These are phyloP conservation scores for Phoxinus phoxinus DNA, from an alignment of 2,113 vertebrate species.

Conservation along the genomic window DNA sequence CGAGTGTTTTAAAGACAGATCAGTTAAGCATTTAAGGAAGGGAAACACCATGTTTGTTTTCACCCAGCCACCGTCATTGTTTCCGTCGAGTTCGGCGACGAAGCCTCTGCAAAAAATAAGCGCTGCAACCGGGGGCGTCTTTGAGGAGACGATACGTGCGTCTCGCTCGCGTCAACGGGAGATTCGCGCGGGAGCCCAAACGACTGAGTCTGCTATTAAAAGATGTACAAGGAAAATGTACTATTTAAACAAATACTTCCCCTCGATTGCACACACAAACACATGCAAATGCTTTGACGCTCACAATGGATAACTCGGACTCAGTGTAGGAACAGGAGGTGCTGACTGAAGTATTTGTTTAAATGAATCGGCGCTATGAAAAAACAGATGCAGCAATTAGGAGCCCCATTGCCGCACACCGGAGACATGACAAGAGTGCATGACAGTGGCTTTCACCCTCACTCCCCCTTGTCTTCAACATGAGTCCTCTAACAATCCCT, in stretches of 20 bases:
- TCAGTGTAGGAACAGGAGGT: constrained; percentile 85
- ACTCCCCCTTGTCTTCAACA: constrained; percentile 89
- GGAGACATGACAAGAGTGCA: constrained; percentile 91
- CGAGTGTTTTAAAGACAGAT: constrained; percentile 82
- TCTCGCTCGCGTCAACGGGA: not conserved
- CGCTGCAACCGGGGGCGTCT: not conserved
- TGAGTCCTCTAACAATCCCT: constrained; percentile 93
- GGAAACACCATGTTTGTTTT: constrained; percentile 23
- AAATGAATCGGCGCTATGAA: constrained; percentile 79
- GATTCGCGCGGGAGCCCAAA: constrained; percentile 50
- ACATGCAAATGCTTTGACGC: constrained; percentile 71
- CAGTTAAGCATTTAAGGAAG: constrained; percentile 62
- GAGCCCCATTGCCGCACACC: constrained; percentile 86
- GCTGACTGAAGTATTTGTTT: constrained; percentile 84
- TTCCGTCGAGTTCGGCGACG: not conserved
- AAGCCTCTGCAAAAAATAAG: not conserved
- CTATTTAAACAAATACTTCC: constrained; percentile 57
- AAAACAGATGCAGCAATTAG: constrained; percentile 91
- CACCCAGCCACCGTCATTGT: not conserved
- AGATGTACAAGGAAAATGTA: constrained; percentile 41
- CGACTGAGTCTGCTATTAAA: constrained; percentile 80
- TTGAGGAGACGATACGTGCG: not conserved
- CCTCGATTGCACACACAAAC: constrained; percentile 56
- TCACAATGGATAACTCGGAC: constrained; percentile 76
- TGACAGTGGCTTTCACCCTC: constrained; percentile 94